Evolutionary conservation across 2,113 vertebrate genomes (phyloP), one percentile per base, ranked within the genome.

Genomic region (Neogale vison): DNA sequence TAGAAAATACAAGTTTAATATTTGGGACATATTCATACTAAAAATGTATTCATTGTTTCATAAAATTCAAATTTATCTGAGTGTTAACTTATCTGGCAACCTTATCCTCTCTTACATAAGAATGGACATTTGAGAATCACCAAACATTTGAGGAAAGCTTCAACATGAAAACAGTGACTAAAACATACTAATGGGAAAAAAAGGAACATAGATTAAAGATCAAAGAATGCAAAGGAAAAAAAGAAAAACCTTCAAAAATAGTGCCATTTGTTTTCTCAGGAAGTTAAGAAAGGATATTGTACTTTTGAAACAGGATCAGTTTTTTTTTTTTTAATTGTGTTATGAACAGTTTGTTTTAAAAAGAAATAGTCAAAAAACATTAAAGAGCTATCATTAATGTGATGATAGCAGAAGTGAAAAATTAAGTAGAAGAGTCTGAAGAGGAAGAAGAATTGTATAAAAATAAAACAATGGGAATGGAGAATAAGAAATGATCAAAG

Each of bases 61-160:
- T 87, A 61, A 96, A 87, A 90, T 52, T 72, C 13, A 86, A 61
- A 83, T 83, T 89, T 71, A 82, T 65, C 31, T 45, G 92, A 79
- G 6, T 17, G 1, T 50, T 85, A 57, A 17, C 55, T 72, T 93
- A 67, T 29, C 42, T 57, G 57, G n/a, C 18, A 82, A 71, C 7
- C 15, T 13, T 94, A 34, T 67, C 50, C 20, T 97, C 24, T 79
- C 67, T 86, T 87, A 71, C n/a, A 34, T 74, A 84, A 52, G 20
- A 65, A 67, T 47, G 14, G 11, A 34, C 15, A 81, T 79, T 63
- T 39, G 72, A 87, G 81, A 93, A 59, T 79, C 76, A 96, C 1
- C 87, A 63, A 72, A 80, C 26, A 80, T n/a, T 96, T 80, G 20
- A 29, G 17, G 39, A 88, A 79, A 90, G 29, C 18, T 3, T 93